phyloP scores from a whole-genome alignment of 1,140 invertebrate species.

The Meloidogyne exigua region DNA sequence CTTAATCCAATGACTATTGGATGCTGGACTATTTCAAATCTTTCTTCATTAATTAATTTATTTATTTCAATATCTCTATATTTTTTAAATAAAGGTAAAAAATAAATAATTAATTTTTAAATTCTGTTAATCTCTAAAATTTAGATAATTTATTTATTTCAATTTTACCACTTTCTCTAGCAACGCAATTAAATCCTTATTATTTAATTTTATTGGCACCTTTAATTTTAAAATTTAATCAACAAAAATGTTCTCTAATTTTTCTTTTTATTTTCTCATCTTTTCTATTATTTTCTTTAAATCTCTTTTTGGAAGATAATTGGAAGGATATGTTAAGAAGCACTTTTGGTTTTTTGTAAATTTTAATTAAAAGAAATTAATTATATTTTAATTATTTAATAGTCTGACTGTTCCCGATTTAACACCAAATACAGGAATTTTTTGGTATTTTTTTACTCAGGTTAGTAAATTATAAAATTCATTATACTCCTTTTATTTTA shows the following conservation, averaged over 20 bases:
- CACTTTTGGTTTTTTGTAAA: constrained; percentile 82
- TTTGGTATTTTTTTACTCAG: constrained; percentile 99
- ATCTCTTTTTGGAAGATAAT: constrained; percentile 33
- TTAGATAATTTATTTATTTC: constrained; percentile 38
- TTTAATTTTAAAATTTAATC: constrained; percentile 30
- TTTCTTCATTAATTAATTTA: constrained; percentile 84
- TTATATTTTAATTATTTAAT: constrained; percentile 46
- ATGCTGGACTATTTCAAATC: constrained; percentile 85
- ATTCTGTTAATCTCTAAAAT: neutral
- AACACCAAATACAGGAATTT: constrained; percentile 92
- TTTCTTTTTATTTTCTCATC: constrained; percentile 38
- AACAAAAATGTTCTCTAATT: neutral
- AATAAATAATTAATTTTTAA: neutral
- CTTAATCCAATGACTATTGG: constrained; percentile 88
- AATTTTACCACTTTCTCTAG: constrained; percentile 41
- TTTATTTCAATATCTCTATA: constrained; percentile 74
- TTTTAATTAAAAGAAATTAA: constrained; percentile 46
- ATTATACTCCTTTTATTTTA: too few relatives aligned
- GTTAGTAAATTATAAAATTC: neutral
- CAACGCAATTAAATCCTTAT: constrained; percentile 34
- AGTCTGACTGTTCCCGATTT: constrained; percentile 79
- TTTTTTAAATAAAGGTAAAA: constrained; percentile 71
- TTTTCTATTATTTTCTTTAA: constrained; percentile 52
- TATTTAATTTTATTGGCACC: constrained; percentile 37
- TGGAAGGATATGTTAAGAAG: constrained; percentile 68